Evolutionary conservation across 2,797 vertebrate species (phyloP).

Genomic region (Paedocypris micromegethes): DNA sequence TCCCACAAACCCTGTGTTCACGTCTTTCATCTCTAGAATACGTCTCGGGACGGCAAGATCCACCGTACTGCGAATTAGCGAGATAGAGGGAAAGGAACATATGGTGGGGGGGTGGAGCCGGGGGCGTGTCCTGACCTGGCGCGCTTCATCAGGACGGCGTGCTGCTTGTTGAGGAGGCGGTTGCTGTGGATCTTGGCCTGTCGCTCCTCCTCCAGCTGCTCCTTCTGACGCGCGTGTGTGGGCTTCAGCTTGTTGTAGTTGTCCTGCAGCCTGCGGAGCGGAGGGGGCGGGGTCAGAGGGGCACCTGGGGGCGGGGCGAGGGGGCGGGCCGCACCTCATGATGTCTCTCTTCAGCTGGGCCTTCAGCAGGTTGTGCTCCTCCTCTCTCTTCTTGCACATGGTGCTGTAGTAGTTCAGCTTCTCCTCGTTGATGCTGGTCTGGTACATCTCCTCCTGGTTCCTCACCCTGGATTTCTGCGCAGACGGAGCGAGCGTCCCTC

Average conservation of each 20-base stretch:
- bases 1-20: too few relatives aligned
- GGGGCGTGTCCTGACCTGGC: constrained; percentile 61
- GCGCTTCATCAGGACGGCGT: constrained; percentile 69
- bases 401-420: constrained; percentile 75
- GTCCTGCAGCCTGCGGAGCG: constrained; percentile 45
- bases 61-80: too few relatives aligned
- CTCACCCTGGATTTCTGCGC: constrained; percentile 67
- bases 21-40: too few relatives aligned
- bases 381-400: constrained; percentile 71
- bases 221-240: constrained; percentile 54
- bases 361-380: constrained; percentile 71
- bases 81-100: too few relatives aligned
- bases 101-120: too few relatives aligned
- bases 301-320: too few relatives aligned
- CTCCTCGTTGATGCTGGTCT: constrained; percentile 71
- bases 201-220: constrained; percentile 62
- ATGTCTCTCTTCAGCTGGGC: constrained; percentile 66
- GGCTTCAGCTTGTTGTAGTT: constrained; percentile 14
- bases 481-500: constrained; percentile 10
- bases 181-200: constrained; percentile 58
- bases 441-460: constrained; percentile 63
- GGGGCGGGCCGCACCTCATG: constrained; percentile 23
- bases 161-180: constrained; percentile 59
- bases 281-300: too few relatives aligned
- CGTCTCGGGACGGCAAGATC: too few relatives aligned